These are phyloP conservation scores for Drosophila subpulchrella DNA, from an alignment of 1,140 invertebrate species.

Conservation along the genomic window DNA sequence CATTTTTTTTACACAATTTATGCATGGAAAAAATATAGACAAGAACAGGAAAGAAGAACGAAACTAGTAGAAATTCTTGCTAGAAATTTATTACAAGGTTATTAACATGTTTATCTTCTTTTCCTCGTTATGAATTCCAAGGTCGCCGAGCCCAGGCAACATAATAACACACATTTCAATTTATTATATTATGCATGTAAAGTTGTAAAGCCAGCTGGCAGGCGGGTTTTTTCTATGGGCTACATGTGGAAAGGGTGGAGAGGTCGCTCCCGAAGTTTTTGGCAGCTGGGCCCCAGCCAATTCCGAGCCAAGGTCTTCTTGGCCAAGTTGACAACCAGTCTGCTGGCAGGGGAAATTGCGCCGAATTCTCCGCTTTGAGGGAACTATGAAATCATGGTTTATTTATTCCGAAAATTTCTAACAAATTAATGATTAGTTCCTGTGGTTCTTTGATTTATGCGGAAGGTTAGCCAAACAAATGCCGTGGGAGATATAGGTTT, in stretches of 20 bases:
- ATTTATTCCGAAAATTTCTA: constrained; percentile 41
- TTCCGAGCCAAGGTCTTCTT: constrained; percentile 55
- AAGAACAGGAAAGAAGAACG: constrained; percentile 18
- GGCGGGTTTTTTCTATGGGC: constrained; percentile 10
- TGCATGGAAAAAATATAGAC: constrained; percentile 49
- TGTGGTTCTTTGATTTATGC: constrained; percentile 23
- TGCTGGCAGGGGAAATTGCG: constrained; percentile 20
- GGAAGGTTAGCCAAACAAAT: constrained; percentile 7
- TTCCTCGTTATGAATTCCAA: constrained; percentile 75
- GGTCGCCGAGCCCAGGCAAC: constrained; percentile 51
- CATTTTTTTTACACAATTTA: constrained; percentile 47
- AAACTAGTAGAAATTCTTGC: constrained; percentile 75
- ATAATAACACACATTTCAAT: constrained; percentile 81
- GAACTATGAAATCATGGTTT: constrained; percentile 41
- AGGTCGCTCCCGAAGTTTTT: constrained; percentile 33
- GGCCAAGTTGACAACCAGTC: constrained; percentile 27
- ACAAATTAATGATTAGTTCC: constrained; percentile 33
- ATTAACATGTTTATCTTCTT: constrained; percentile 80
- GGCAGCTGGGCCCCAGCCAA: constrained; percentile 54
- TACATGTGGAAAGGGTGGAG: not conserved
- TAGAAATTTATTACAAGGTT: constrained; percentile 80
- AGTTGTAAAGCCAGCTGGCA: constrained; percentile 67
- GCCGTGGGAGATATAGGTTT: not conserved
- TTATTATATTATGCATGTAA: constrained; percentile 66
- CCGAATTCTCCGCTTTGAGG: constrained; percentile 9